A percentile compares a stretch with the other conserved stretches of the same genome.
phyloP scores from a whole-genome alignment of 2,888 invertebrate genomes.

The Torymus tubicola region DNA sequence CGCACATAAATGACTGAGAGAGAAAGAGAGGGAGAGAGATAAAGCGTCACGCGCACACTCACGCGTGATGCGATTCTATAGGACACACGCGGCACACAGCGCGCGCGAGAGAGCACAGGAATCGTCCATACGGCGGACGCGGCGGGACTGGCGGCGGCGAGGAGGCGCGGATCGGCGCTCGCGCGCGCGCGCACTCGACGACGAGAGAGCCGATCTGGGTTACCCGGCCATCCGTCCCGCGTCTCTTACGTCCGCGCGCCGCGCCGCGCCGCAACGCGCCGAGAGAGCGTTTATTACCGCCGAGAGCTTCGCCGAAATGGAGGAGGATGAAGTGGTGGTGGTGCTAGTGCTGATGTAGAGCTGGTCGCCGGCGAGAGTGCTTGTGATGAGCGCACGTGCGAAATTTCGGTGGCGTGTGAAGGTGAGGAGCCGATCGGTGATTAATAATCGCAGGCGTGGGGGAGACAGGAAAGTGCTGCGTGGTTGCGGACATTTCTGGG shows the following conservation, averaged over 20 bases:
- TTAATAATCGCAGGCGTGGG: too few relatives aligned
- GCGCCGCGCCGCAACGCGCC: slow-evolving; percentile 53
- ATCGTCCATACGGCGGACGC: slow-evolving; percentile 71
- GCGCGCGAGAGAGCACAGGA: slow-evolving; percentile 59
- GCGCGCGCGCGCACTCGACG: neutral
- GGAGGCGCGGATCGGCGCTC: slow-evolving; percentile 68
- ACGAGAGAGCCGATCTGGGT: slow-evolving; percentile 72
- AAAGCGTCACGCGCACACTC: slow-evolving; percentile 5
- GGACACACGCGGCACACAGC: too few relatives aligned
- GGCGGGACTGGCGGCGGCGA: slow-evolving; percentile 69
- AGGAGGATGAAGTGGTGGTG: too few relatives aligned
- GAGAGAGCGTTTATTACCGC: slow-evolving; percentile 64
- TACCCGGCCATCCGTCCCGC: slow-evolving; percentile 76
- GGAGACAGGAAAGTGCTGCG: too few relatives aligned
- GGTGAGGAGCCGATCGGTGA: too few relatives aligned
- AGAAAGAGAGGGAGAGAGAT: neutral
- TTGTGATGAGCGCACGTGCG: too few relatives aligned
- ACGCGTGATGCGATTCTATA: neutral
- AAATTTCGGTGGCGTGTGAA: too few relatives aligned
- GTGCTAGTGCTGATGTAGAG: too few relatives aligned
- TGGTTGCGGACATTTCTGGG: too few relatives aligned
- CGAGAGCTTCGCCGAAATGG: neutral
- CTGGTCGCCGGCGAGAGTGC: too few relatives aligned
- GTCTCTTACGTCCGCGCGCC: slow-evolving; percentile 64
- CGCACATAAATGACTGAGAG: too few relatives aligned